Evolutionary conservation across 2,888 invertebrate genomes (phyloP).

Genomic region (Lordiphosa fenestrarum): DNA sequence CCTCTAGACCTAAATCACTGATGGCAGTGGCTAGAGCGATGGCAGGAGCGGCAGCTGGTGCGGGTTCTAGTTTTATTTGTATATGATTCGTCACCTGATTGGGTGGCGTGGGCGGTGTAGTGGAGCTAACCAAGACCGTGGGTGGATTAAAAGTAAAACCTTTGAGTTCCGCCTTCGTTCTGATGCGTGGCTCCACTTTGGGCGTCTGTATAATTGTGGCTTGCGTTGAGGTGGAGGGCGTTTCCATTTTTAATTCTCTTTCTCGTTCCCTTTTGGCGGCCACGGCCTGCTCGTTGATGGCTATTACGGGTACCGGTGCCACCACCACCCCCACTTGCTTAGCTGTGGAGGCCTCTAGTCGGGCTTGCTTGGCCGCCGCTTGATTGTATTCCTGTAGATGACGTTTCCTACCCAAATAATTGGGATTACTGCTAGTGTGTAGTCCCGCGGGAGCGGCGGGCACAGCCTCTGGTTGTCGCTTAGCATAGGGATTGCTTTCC

Average conservation of each 20-base stretch:
- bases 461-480: slow-evolving; percentile 30
- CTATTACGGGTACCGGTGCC: slow-evolving; percentile 64
- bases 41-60: not conserved
- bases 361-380: slow-evolving; percentile 54
- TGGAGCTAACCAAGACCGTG: slow-evolving; percentile 36
- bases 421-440: slow-evolving; percentile 64
- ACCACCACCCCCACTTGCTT: slow-evolving; percentile 25
- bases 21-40: not conserved
- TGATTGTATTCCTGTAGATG: slow-evolving; percentile 74
- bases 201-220: slow-evolving; percentile 7
- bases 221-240: not conserved
- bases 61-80: slow-evolving; percentile 60
- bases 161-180: slow-evolving; percentile 93
- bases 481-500: slow-evolving; percentile 75
- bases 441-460: slow-evolving; percentile 17
- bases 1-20: slow-evolving; percentile 31
- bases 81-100: slow-evolving; percentile 43
- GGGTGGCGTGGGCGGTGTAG: slow-evolving; percentile 19
- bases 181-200: slow-evolving; percentile 82
- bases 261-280: slow-evolving; percentile 33
- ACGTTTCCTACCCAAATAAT: slow-evolving; percentile 72
- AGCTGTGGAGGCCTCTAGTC: slow-evolving; percentile 26
- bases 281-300: slow-evolving; percentile 61
- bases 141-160: slow-evolving; percentile 79
- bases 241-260: slow-evolving; percentile 20